Conservation (phyloP, 2,113 vertebrate genomes). For the Brienomyrus longianalis region DNA sequence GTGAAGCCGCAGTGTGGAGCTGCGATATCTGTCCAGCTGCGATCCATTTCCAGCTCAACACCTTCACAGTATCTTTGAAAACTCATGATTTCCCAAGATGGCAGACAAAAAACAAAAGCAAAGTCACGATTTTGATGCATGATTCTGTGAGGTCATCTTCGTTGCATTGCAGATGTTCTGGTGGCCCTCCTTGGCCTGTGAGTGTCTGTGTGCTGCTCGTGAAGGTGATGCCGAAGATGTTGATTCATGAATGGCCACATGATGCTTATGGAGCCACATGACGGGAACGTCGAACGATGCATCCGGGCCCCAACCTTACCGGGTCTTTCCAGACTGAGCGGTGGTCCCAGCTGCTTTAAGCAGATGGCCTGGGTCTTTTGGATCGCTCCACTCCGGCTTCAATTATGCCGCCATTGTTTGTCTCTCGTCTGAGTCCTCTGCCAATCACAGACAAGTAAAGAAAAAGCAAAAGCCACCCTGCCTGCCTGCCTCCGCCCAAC, state of each 20-base stretch:
- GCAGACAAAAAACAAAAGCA: neutral
- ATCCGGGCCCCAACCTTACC: neutral
- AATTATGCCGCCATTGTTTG: slow-evolving; percentile 6
- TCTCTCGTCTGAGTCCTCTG: too few relatives aligned
- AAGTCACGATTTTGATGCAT: neutral
- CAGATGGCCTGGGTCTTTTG: slow-evolving; percentile 27
- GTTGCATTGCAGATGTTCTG: neutral
- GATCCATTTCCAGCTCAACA: neutral
- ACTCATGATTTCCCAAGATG: neutral
- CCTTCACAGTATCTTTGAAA: neutral
- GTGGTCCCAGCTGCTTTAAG: slow-evolving; percentile 21
- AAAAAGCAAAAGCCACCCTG: neutral
- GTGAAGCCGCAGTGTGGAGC: neutral
- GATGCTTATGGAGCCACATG: neutral
- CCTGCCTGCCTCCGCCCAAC: neutral
- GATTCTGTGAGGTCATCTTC: neutral
- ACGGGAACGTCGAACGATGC: neutral
- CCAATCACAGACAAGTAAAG: neutral
- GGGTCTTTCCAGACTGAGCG: neutral
- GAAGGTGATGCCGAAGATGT: neutral
- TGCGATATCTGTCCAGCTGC: neutral
- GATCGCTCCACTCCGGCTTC: slow-evolving; percentile 26
- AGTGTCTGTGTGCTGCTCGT: neutral
- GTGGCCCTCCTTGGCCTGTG: neutral
- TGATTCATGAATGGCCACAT: neutral